Evolutionary conservation across 2,113 vertebrate species (phyloP).

Genomic region (Cyrtonyx montezumae): DNA sequence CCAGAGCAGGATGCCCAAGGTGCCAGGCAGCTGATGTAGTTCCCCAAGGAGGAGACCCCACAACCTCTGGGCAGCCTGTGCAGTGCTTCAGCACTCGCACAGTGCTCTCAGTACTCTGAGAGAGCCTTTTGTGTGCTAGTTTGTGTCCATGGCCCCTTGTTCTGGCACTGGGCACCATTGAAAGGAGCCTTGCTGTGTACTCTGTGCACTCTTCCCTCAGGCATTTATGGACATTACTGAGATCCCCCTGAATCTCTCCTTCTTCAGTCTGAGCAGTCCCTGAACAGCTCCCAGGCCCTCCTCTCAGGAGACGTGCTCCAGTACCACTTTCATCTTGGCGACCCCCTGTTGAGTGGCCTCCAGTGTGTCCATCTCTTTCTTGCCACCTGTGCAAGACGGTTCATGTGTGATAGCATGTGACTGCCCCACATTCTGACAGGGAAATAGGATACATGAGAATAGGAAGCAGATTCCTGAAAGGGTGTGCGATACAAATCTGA

Average conservation of each 20-base stretch:
- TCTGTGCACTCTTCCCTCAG: neutral
- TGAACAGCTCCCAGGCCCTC: neutral
- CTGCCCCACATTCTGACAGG: neutral
- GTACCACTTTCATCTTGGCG: neutral
- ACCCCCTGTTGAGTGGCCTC: neutral
- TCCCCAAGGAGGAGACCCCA: neutral
- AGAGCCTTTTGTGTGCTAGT: neutral
- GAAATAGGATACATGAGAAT: neutral
- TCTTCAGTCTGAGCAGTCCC: neutral
- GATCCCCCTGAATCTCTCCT: neutral
- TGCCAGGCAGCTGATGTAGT: neutral
- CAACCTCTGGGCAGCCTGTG: neutral
- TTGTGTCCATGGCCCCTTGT: neutral
- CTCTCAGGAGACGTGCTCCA: neutral
- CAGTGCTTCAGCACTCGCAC: neutral
- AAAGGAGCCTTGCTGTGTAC: neutral
- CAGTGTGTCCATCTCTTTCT: neutral
- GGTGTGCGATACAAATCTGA: rapidly evolving
- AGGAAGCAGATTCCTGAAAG: neutral
- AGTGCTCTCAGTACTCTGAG: neutral
- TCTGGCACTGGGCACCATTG: neutral
- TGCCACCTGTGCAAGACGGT: neutral
- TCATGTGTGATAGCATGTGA: neutral
- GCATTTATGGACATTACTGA: neutral
- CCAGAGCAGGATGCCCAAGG: neutral